A percentile compares a stretch with the other conserved stretches of the same genome.
Evolutionary conservation across 2,888 invertebrate genomes (phyloP).

Genomic region (Coronaproctus castanopsis): DNA sequence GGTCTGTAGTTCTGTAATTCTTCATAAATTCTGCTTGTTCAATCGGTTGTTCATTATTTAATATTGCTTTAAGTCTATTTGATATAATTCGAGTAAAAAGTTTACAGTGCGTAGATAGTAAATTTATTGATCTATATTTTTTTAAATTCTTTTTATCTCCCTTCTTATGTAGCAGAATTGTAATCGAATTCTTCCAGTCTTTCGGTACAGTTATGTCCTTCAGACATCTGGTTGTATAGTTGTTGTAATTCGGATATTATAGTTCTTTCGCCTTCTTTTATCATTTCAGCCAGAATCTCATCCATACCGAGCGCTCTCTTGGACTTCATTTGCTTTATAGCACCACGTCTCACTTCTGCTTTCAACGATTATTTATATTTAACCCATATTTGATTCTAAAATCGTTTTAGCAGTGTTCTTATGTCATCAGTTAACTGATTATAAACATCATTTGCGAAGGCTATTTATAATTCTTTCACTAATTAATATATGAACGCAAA

Average conservation of each 20-base stretch:
- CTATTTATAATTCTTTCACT: too few species aligned
- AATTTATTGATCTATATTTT: background rate
- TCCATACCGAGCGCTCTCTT: background rate
- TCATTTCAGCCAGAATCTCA: background rate
- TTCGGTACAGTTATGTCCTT: background rate
- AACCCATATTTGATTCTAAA: background rate
- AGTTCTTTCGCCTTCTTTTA: background rate
- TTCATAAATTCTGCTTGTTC: background rate
- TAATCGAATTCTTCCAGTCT: background rate
- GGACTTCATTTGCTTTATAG: background rate
- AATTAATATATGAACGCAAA: too few species aligned
- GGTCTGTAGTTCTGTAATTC: background rate
- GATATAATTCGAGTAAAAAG: background rate
- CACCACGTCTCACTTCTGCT: background rate
- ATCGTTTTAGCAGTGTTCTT: too few species aligned
- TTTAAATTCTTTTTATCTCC: background rate
- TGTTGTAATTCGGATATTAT: background rate
- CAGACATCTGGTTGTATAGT: background rate
- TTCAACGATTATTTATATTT: background rate
- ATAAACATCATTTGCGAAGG: too few species aligned
- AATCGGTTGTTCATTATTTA: background rate
- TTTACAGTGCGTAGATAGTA: background rate
- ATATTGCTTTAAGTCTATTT: background rate
- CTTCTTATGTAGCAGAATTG: background rate
- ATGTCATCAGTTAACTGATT: too few species aligned